Percentiles rank a stretch among this genome's conserved stretches.
Conservation (phyloP, 2,888 invertebrate genomes). For the Drosophila mimica region DNA sequence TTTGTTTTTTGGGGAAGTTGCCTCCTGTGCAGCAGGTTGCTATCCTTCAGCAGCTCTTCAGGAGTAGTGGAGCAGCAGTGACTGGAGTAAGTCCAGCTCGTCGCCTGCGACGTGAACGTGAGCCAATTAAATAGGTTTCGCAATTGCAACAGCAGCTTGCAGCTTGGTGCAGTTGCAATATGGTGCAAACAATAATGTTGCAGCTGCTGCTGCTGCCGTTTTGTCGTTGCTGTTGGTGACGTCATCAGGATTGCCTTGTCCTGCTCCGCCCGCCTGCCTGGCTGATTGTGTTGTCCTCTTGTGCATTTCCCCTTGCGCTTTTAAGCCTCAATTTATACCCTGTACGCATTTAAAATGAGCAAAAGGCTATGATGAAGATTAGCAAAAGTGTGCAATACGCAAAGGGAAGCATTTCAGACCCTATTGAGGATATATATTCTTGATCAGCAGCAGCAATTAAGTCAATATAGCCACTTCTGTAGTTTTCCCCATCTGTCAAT, state of each 20-base stretch:
- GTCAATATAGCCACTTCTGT: not conserved
- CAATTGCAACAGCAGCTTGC: slow-evolving; percentile 30
- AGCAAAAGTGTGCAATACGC: not conserved
- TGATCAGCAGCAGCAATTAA: not conserved
- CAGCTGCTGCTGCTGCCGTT: slow-evolving; percentile 5
- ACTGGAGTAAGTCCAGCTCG: slow-evolving; percentile 10
- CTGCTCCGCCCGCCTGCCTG: not conserved
- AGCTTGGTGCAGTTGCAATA: slow-evolving; percentile 42
- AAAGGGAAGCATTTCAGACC: not conserved
- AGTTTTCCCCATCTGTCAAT: no score
- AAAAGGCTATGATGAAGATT: not conserved
- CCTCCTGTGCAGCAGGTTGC: slow-evolving; percentile 26
- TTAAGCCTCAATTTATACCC: slow-evolving; percentile 52
- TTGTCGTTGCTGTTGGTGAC: slow-evolving; percentile 6
- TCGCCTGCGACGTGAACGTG: slow-evolving; percentile 49
- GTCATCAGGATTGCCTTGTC: not conserved
- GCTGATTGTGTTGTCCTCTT: slow-evolving; percentile 52
- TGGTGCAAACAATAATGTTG: slow-evolving; percentile 61
- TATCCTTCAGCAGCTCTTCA: slow-evolving; percentile 26
- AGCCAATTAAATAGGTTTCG: slow-evolving; percentile 54
- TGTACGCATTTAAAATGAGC: not conserved
- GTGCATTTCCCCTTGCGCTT: slow-evolving; percentile 58
- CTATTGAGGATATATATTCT: not conserved
- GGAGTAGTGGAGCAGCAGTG: not conserved
- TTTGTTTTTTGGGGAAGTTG: slow-evolving; percentile 6